phyloP scores from a whole-genome alignment of 1,140 invertebrate species.

The Ptiloglossa arizonensis region DNA sequence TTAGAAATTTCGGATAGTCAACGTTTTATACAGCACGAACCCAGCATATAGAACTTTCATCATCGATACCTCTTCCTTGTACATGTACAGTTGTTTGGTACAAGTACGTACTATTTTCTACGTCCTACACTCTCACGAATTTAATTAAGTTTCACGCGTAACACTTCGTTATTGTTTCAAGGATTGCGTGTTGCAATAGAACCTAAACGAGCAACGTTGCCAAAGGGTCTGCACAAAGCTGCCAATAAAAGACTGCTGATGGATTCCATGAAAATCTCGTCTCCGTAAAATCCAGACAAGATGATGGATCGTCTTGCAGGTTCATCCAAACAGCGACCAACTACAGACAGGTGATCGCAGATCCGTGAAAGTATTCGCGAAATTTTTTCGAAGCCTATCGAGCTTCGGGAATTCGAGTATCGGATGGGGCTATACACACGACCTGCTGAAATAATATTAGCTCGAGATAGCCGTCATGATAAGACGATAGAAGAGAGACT shows the following conservation, averaged over 20 bases:
- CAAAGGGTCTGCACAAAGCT: background rate
- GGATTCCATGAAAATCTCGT: constrained; percentile 7
- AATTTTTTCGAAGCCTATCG: constrained; percentile 15
- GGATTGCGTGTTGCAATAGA: too few relatives aligned
- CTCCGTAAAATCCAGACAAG: background rate
- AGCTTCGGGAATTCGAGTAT: constrained; percentile 13
- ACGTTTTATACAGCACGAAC: too few relatives aligned
- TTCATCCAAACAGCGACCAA: background rate
- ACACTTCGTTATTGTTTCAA: too few relatives aligned
- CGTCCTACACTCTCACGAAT: too few relatives aligned
- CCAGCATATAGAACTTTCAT: too few relatives aligned
- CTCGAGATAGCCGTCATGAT: constrained; percentile 55
- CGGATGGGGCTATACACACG: constrained; percentile 24
- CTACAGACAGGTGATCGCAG: background rate
- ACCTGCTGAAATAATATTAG: constrained; percentile 62
- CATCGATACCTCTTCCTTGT: too few relatives aligned
- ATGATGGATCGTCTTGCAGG: constrained; percentile 23
- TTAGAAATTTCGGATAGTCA: too few relatives aligned
- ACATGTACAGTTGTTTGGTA: too few relatives aligned
- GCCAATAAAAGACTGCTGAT: background rate
- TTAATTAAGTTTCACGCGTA: too few relatives aligned
- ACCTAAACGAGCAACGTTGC: too few relatives aligned
- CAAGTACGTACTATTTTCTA: too few relatives aligned
- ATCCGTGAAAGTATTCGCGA: background rate
- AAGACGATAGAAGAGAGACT: constrained; percentile 27